phyloP scores from a whole-genome alignment of 35 echinoderm and acorn worm genomes.

The Heliocidaris tuberculata region DNA sequence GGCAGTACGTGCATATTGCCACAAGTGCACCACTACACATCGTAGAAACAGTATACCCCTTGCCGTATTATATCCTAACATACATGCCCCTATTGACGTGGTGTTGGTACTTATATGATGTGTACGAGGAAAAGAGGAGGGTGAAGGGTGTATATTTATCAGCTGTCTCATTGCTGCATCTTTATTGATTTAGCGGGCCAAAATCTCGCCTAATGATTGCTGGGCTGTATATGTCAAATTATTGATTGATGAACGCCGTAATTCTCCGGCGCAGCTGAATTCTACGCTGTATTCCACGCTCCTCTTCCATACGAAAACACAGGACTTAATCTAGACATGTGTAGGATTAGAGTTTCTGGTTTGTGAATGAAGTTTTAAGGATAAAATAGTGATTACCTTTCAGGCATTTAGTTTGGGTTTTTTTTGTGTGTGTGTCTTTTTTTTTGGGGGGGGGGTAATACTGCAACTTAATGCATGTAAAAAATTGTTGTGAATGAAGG shows the following conservation, averaged over 20 bases:
- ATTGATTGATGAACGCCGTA: not conserved
- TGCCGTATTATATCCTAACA: not conserved
- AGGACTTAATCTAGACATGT: not conserved
- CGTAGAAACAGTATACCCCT: not conserved
- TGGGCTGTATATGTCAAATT: conserved; percentile 17
- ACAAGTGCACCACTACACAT: not conserved
- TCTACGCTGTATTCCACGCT: not conserved
- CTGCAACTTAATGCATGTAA: no score
- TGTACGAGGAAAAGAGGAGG: not conserved
- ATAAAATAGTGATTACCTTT: not conserved
- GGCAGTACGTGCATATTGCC: not conserved
- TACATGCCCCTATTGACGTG: not conserved
- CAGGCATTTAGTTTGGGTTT: no score
- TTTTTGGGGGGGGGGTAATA: no score
- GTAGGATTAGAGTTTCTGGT: not conserved
- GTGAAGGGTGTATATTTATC: not conserved
- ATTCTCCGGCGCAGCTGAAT: conserved; percentile 1
- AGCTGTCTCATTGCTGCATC: conserved; percentile 7
- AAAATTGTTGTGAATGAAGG: no score
- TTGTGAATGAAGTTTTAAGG: not conserved
- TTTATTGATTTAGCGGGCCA: conserved; percentile 9
- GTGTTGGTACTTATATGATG: not conserved
- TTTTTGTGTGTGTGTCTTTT: no score
- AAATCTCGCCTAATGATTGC: conserved; percentile 16
- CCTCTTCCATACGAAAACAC: not conserved